phyloP scores from a whole-genome alignment of 2,888 invertebrate genomes.

The Allygus modestus region DNA sequence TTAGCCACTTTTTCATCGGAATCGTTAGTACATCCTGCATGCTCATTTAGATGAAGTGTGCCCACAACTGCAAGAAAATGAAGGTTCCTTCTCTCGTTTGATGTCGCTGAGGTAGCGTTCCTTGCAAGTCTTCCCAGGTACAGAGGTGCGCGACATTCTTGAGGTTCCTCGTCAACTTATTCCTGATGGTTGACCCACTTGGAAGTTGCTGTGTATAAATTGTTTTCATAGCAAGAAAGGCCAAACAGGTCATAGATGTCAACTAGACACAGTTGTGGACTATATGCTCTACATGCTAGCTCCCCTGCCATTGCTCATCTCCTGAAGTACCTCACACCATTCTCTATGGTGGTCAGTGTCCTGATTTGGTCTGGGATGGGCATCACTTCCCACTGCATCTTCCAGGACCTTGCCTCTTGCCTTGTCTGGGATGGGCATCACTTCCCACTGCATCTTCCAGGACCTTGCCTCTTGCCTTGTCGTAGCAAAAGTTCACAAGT shows the following conservation, averaged over 20 bases:
- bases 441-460: conserved; percentile 91
- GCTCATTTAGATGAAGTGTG: conserved; percentile 81
- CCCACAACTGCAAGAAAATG: conserved; percentile 86
- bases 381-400: conserved; percentile 93
- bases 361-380: conserved; percentile 91
- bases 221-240: conserved; percentile 93
- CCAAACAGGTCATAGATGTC: conserved; percentile 86
- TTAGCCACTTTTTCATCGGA: conserved; percentile 92
- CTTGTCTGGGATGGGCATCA: conserved; percentile 90
- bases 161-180: conserved; percentile 85
- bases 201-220: conserved; percentile 99
- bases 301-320: conserved; percentile 83
- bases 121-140: conserved; percentile 81
- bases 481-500: conserved; percentile 78
- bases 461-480: conserved; percentile 79
- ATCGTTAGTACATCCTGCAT: conserved; percentile 96
- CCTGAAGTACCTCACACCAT: conserved; percentile 92
- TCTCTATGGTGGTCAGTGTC: conserved; percentile 95
- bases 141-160: conserved; percentile 73
- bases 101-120: conserved; percentile 94
- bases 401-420: conserved; percentile 88
- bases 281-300: conserved; percentile 81
- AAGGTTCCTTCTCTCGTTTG: conserved; percentile 89
- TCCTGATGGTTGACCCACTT: conserved; percentile 92
- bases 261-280: conserved; percentile 74